A percentile compares a stretch with the other conserved stretches of the same genome.
These are phyloP conservation scores for Bombus consobrinus DNA, from an alignment of 1,140 invertebrate species.

Conservation along the genomic window DNA sequence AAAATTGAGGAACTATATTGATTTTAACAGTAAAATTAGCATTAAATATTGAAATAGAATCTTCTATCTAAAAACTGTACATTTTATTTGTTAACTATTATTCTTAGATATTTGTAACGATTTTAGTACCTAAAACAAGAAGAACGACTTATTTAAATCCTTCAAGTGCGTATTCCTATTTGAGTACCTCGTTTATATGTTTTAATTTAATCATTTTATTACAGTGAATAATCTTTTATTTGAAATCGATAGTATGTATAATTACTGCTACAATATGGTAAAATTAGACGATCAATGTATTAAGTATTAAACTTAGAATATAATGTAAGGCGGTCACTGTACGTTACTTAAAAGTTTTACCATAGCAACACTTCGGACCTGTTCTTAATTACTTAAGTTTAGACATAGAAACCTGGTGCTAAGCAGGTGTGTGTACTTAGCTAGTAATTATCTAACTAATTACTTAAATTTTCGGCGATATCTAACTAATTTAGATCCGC, in stretches of 20 bases:
- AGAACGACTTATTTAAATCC: background rate
- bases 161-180: background rate
- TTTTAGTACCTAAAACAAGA: background rate
- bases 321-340: background rate
- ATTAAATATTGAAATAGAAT: background rate
- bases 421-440: background rate
- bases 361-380: background rate
- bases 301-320: background rate
- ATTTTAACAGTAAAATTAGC: background rate
- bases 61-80: background rate
- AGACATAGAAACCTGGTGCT: background rate
- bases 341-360: background rate
- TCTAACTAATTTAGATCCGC: background rate
- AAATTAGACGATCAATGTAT: background rate
- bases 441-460: constrained; percentile 12
- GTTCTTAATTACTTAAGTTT: constrained; percentile 15
- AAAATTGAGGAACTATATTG: background rate
- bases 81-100: background rate
- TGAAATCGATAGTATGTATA: background rate
- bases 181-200: too few species aligned
- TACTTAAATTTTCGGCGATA: background rate
- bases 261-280: background rate
- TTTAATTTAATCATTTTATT: background rate
- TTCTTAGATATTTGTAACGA: background rate
- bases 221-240: background rate